A percentile compares a stretch with the other conserved stretches of the same genome.
Evolutionary conservation across 2,113 vertebrate species (phyloP).

Genomic region (Nycticebus coucang): DNA sequence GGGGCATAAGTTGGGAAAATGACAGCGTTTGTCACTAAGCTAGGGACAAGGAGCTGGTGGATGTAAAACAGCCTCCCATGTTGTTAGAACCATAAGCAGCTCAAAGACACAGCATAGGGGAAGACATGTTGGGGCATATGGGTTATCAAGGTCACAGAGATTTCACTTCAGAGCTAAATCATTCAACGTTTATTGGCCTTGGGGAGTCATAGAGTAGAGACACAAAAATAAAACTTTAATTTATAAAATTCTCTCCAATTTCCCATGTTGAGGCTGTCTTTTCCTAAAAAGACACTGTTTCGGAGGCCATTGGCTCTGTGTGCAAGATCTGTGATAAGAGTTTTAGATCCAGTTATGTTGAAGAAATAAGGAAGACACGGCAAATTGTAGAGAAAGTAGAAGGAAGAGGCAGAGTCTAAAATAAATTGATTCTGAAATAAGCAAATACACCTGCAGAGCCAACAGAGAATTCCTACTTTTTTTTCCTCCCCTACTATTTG

Average conservation of each 20-base stretch:
- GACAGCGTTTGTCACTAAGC: not conserved
- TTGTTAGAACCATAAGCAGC: not conserved
- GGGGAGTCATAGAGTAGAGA: not conserved
- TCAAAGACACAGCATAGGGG: not conserved
- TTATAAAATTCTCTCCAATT: not conserved
- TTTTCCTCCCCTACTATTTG: not conserved
- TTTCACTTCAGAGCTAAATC: not conserved
- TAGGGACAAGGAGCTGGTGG: not conserved
- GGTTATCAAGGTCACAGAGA: not conserved
- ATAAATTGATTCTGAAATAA: not conserved
- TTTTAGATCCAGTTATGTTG: not conserved
- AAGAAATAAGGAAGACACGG: not conserved
- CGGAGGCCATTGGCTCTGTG: not conserved
- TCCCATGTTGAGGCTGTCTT: not conserved
- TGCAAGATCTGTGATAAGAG: not conserved
- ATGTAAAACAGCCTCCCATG: not conserved
- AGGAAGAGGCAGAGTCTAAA: not conserved
- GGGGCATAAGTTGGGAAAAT: accelerated
- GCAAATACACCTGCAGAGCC: not conserved
- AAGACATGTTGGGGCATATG: not conserved
- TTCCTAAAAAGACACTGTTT: not conserved
- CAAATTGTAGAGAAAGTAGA: not conserved
- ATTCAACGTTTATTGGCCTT: not conserved
- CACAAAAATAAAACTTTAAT: not conserved
- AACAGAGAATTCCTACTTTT: not conserved